Conservation (phyloP, 2,113 vertebrate genomes). For the Oenanthe oenanthe region DNA sequence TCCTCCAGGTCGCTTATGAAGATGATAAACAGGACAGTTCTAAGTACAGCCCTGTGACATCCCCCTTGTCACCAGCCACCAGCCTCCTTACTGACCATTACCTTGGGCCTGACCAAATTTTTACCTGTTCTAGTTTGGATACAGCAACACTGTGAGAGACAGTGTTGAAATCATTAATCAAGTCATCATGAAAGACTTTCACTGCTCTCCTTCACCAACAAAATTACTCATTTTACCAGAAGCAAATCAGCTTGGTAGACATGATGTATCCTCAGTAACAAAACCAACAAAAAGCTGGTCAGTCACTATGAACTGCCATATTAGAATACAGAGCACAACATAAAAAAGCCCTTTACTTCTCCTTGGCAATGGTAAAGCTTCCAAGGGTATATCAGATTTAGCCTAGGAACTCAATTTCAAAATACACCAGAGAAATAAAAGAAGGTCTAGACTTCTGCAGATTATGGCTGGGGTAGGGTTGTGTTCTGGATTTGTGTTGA, state of each 20-base stretch:
- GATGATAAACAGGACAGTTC: neutral
- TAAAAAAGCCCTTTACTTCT: neutral
- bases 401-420: neutral
- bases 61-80: neutral
- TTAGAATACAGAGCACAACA: neutral
- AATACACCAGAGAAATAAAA: accelerated
- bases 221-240: neutral
- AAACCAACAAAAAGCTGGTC: neutral
- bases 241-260: neutral
- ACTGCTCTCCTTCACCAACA: neutral
- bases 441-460: neutral
- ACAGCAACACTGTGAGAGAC: neutral
- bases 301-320: neutral
- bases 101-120: neutral
- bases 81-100: neutral
- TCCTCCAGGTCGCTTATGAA: neutral
- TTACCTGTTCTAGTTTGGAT: neutral
- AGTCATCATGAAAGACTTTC: neutral
- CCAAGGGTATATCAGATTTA: neutral
- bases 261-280: neutral
- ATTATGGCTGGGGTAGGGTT: neutral
- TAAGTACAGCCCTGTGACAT: neutral
- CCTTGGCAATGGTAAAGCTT: neutral
- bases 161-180: neutral
- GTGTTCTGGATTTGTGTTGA: neutral